These are phyloP conservation scores for Ceyx melanurus DNA, from an alignment of 2,113 vertebrate genomes.

Conservation along the genomic window DNA sequence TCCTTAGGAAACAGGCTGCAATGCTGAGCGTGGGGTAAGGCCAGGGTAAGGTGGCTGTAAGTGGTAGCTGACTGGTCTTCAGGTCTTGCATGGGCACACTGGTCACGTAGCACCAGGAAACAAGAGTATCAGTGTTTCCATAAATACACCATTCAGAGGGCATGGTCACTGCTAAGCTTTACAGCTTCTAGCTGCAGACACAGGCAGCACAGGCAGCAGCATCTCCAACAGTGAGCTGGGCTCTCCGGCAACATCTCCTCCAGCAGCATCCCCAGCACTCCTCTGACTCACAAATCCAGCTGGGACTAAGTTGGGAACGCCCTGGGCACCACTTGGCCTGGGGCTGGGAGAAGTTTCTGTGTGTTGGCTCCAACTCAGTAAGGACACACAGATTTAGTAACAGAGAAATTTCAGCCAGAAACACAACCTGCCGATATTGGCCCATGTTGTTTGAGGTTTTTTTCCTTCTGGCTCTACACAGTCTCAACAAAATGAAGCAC, in stretches of 20 bases:
- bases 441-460: neutral
- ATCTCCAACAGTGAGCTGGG: neutral
- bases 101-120: neutral
- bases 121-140: neutral
- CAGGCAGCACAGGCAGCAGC: neutral
- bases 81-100: neutral
- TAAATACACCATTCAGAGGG: neutral
- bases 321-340: neutral
- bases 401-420: neutral
- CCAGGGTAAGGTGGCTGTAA: neutral
- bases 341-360: neutral
- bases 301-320: neutral
- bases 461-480: neutral
- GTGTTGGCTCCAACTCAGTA: neutral
- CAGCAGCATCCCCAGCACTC: neutral
- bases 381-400: fast-evolving
- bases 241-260: too few species aligned
- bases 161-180: neutral
- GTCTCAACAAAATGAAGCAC: neutral
- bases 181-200: neutral
- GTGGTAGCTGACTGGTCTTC: fast-evolving
- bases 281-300: fast-evolving
- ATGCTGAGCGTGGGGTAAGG: fast-evolving
- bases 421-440: neutral
- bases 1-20: neutral